Percentiles rank a stretch among this genome's conserved stretches.
Conservation (phyloP, 2,888 invertebrate species). For the Drosophila hamatofila region DNA sequence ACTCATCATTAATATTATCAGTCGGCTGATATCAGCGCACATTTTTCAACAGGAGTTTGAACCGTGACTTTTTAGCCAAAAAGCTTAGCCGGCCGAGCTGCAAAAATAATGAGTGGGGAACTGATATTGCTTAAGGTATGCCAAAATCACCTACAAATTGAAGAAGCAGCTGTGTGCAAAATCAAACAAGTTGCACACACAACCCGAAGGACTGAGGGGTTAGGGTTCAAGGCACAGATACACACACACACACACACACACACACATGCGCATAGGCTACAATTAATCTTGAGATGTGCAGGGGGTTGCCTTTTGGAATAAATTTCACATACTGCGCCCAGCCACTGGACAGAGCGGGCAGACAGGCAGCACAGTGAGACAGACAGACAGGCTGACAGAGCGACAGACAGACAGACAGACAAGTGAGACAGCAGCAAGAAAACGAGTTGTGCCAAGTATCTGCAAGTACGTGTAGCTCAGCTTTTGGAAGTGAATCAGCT, state of each 20-base stretch:
- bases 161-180: slow-evolving; percentile 54
- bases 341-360: slow-evolving; percentile 25
- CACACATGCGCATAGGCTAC: slow-evolving; percentile 73
- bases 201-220: slow-evolving; percentile 14
- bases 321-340: slow-evolving; percentile 68
- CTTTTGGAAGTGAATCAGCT: slow-evolving; percentile 69
- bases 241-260: slow-evolving; percentile 1
- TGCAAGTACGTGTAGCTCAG: slow-evolving; percentile 56
- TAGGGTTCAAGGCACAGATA: slow-evolving; percentile 21
- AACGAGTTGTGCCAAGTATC: slow-evolving; percentile 66
- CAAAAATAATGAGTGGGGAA: slow-evolving; percentile 35
- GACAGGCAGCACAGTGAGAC: slow-evolving; percentile 11
- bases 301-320: slow-evolving; percentile 72
- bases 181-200: slow-evolving; percentile 70
- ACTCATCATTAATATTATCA: slow-evolving; percentile 80
- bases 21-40: slow-evolving; percentile 64
- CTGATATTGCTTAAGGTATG: slow-evolving; percentile 26
- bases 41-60: slow-evolving; percentile 55
- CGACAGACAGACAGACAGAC: slow-evolving; percentile 21
- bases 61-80: slow-evolving; percentile 61
- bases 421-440: slow-evolving; percentile 49
- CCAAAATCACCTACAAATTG: slow-evolving; percentile 13
- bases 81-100: slow-evolving; percentile 53
- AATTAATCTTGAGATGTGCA: slow-evolving; percentile 76
- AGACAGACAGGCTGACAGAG: slow-evolving; percentile 10